A percentile compares a stretch with the other conserved stretches of the same genome.
phyloP scores from a whole-genome alignment of 2,888 invertebrate species.

The Melieria crassipennis region DNA sequence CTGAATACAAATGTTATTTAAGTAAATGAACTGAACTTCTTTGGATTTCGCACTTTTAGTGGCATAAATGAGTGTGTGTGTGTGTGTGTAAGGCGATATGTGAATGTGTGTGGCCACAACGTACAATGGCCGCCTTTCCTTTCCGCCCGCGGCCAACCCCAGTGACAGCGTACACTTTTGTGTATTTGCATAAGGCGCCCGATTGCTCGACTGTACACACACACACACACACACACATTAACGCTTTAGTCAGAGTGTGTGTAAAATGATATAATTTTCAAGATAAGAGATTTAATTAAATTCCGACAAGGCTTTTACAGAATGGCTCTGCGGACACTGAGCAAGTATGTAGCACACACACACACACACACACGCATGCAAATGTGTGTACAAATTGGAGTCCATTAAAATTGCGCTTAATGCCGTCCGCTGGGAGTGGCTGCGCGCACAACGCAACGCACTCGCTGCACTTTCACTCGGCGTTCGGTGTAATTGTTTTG shows the following conservation, averaged over 20 bases:
- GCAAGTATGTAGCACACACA: slow-evolving; percentile 3
- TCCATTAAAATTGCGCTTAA: slow-evolving; percentile 27
- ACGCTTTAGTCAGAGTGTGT: not conserved
- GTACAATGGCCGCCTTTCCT: not conserved
- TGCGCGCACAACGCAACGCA: too few species aligned
- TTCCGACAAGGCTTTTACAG: slow-evolving; percentile 16
- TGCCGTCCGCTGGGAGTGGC: not conserved
- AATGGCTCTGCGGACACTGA: slow-evolving; percentile 6
- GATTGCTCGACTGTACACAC: too few species aligned
- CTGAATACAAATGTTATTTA: not conserved
- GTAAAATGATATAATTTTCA: slow-evolving; percentile 20
- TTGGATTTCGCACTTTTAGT: not conserved
- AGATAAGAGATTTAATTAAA: slow-evolving; percentile 33
- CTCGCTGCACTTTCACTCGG: too few species aligned
- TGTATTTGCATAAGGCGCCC: too few species aligned
- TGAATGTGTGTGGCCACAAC: not conserved
- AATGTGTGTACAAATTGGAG: slow-evolving; percentile 1
- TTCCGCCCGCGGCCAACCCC: not conserved
- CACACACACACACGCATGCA: slow-evolving; percentile 14
- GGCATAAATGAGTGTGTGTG: not conserved
- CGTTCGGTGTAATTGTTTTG: too few species aligned
- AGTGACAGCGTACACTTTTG: too few species aligned
- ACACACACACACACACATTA: too few species aligned
- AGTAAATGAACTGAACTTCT: not conserved
- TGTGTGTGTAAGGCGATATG: too few species aligned